A percentile compares a stretch with the other conserved stretches of the same genome.
Conservation (phyloP, 2,113 vertebrate species). For the Vidua macroura region DNA sequence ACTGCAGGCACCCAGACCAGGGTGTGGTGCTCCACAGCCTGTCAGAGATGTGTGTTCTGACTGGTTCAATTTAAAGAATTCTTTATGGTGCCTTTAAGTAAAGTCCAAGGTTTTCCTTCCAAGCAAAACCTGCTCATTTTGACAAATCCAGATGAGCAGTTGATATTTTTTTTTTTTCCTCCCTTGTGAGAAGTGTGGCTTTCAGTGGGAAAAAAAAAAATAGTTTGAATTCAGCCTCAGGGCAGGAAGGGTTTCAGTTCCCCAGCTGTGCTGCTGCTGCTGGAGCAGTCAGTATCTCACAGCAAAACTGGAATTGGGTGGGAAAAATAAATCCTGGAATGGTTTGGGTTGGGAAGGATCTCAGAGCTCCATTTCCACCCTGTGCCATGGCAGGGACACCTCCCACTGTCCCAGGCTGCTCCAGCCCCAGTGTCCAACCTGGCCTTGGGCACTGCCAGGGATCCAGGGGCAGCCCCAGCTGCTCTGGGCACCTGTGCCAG, state of each 20-base stretch:
- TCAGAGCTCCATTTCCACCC: no score
- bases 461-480: background rate
- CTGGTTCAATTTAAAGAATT: accelerated
- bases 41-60: accelerated
- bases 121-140: background rate
- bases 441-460: background rate
- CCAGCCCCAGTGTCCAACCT: background rate
- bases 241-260: background rate
- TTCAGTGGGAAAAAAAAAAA: background rate
- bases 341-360: no score
- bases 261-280: background rate
- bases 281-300: background rate
- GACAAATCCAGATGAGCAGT: background rate
- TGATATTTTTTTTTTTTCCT: accelerated
- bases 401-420: background rate
- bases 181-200: background rate
- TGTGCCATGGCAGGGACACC: background rate
- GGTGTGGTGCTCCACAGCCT: background rate
- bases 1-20: background rate
- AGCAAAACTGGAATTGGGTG: background rate
- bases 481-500: accelerated
- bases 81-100: background rate
- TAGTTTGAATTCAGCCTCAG: background rate
- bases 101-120: background rate
- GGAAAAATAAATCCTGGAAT: background rate